Evolutionary conservation across 2,888 invertebrate species (phyloP), one percentile per base, ranked within the genome.

Genomic region (Thecocarcelia acutangulata): DNA sequence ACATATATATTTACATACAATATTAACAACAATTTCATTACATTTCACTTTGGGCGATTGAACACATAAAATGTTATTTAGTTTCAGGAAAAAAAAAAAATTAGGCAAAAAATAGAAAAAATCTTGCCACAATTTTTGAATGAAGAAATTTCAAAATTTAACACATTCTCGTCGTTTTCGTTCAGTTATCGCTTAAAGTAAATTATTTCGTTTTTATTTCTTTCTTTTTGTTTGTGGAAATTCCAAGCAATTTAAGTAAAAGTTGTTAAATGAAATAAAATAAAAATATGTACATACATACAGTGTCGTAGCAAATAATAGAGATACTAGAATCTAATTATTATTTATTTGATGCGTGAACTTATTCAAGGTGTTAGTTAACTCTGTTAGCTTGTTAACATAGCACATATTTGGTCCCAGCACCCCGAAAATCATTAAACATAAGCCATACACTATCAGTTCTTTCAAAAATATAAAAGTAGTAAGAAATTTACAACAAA

Each of bases 61-160:
- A 33, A 48, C 33, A 28, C 13, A 33, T 33, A 33, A 33, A 33
- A 33, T 56, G 56, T 15, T 44, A 28, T 68, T 68, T 54, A 61
- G 52, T 69, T 33, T 33, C 8, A 33, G 33, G 6, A 5, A 8
- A 33, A 42, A 40, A 37, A 77, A 58, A 64, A 42, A 50, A 28
- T 48, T 42, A 2, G 46, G 12, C 33, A 11, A 40, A 66, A 24
- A 40, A 40, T 40, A 3, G 17, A 17, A 42, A 68, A 17, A 64
- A 80, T 21, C 44, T 74, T 75, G 63, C 63, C 33, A 58, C 63
- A 80, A 75, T 70, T 75, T 64, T 33, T 33, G 64, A 70, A 58
- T 46, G 9, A 33, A 64, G 64, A 70, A 69, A 80, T 80, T 80
- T 80, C 69, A 69, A 70, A 74, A 80, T 70, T 80, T 42, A 56